Conservation (phyloP, 2,797 vertebrate genomes). For the Hippoglossus hippoglossus region DNA sequence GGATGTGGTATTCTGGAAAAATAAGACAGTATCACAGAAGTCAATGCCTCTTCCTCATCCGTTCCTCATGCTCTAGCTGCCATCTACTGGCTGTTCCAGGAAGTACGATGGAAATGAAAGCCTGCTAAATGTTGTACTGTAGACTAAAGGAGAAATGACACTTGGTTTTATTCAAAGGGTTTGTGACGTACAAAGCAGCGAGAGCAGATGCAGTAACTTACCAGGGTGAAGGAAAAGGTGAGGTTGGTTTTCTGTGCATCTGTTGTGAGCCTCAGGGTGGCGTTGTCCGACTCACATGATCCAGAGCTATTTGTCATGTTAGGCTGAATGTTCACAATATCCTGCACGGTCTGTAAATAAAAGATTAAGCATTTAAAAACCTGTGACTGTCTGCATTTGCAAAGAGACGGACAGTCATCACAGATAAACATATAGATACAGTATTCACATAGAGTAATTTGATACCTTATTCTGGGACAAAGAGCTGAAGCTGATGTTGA, state of each 20-base stretch:
- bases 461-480: slow-evolving; percentile 76
- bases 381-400: background rate
- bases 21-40: background rate
- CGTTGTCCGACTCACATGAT: slow-evolving; percentile 74
- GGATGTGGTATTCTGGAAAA: slow-evolving; percentile 80
- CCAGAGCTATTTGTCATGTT: slow-evolving; percentile 75
- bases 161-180: too few species aligned
- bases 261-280: slow-evolving; percentile 74
- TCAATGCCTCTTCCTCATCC: background rate
- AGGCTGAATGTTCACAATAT: slow-evolving; percentile 86
- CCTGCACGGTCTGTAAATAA: slow-evolving; percentile 69
- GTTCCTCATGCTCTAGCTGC: slow-evolving; percentile 17
- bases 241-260: slow-evolving; percentile 77
- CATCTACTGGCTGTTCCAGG: slow-evolving; percentile 59
- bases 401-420: too few species aligned
- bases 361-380: background rate
- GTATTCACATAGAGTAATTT: background rate
- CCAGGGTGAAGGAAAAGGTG: slow-evolving; percentile 84
- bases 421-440: too few species aligned
- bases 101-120: background rate
- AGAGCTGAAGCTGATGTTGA: slow-evolving; percentile 88
- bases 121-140: background rate
- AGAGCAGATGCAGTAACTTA: slow-evolving; percentile 53
- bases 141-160: background rate
- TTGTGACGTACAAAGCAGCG: background rate